A percentile compares a stretch with the other conserved stretches of the same genome.
Evolutionary conservation across 2,797 vertebrate genomes (phyloP).

Genomic region (Mionectes olivaceus): DNA sequence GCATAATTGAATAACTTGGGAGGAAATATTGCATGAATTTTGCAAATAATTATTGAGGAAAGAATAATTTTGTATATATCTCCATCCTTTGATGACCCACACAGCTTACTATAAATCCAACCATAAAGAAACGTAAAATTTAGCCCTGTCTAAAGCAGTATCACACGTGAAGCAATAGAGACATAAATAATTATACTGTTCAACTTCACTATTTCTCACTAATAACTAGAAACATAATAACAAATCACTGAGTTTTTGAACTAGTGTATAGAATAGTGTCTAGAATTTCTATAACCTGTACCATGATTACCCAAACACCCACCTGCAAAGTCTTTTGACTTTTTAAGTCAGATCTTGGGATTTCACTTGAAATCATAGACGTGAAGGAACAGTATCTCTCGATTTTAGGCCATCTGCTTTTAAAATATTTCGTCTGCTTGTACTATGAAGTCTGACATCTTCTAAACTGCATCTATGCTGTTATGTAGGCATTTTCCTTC

Average conservation of each 20-base stretch:
- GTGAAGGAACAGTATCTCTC: not conserved
- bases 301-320: not conserved
- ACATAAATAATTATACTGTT: not conserved
- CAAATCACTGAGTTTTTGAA: not conserved
- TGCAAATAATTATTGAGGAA: not conserved
- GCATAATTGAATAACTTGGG: not conserved
- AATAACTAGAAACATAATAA: not conserved
- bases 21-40: not conserved
- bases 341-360: not conserved
- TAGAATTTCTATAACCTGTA: not conserved
- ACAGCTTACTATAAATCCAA: conserved; percentile 22
- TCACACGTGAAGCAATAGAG: not conserved
- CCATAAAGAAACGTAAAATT: not conserved
- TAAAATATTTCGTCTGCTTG: not conserved
- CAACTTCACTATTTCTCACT: not conserved
- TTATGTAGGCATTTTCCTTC: not conserved
- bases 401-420: not conserved
- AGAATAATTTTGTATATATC: not conserved
- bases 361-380: not conserved
- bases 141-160: not conserved
- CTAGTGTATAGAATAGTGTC: not conserved
- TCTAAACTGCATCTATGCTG: not conserved
- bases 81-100: not conserved
- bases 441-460: not conserved
- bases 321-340: not conserved